Base-by-base conservation (phyloP, 1,140 invertebrate species). In the Euwallacea fornicatus region DNA sequence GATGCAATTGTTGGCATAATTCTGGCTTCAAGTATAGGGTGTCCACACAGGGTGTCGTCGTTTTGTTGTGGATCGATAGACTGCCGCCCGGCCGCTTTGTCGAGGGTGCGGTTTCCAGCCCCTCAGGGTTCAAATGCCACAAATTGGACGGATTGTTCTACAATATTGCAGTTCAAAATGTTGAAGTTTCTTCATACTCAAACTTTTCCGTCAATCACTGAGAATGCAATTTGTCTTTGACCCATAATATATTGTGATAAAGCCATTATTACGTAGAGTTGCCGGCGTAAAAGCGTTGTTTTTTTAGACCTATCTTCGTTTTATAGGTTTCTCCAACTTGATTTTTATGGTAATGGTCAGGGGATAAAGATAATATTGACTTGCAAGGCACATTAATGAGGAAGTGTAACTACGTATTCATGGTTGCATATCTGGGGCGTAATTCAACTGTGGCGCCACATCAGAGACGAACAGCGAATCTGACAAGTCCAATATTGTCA, bases 41-140 rank as follows among this genome's bases (percentile, higher is more conserved):
- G 21, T 33, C 21, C 21, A 33, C 21, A 33, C 21, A 33, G 21
- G 42, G 58, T 61, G 58, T 61, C 42, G 58, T 61, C 58, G 41
- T 61, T 61, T 41, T 21, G 11, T 9, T 10, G 16, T 10, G 8
- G 58, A 61, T 61, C 58, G 58, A 61, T 61, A 61, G 11, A 10
- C 58, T 61, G 58, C 58, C 58, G 58, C 58, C 58, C 58, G 58
- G 58, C 41, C 58, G 58, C 7, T 61, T 21, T 61, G 58, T 61
- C 16, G 58, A 61, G 58, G 58, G 58, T 61, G 58, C 58, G 58
- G 58, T 61, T 61, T 11, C 41, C 9, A 16, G 58, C 58, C 58
- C 54, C 58, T 16, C 58, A 61, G 41, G 21, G 41, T 41, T 43
- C 55, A 21, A 15, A 9, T 13, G 16, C n/a, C 9, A n/a, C 8